These are phyloP conservation scores for Hippocampus kuda DNA, from an alignment of 2,797 vertebrate genomes.

Conservation along the genomic window DNA sequence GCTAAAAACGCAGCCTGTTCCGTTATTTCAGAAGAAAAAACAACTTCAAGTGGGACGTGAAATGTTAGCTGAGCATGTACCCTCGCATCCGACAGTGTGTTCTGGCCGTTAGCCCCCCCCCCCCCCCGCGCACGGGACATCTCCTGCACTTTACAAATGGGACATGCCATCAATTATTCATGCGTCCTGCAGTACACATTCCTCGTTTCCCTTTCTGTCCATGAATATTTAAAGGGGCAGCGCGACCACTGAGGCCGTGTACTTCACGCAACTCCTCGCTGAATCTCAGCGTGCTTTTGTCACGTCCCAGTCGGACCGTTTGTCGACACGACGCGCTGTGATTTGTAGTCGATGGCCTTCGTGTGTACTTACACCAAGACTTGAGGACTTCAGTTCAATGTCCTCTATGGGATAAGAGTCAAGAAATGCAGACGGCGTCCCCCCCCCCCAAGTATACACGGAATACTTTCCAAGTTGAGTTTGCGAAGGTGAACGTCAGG, in stretches of 20 bases:
- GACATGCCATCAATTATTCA: conserved; percentile 66
- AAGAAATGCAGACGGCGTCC: background rate
- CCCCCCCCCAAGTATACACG: conserved; percentile 1
- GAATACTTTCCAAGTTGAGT: conserved; percentile 1
- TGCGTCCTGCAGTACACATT: conserved; percentile 54
- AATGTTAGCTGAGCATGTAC: background rate
- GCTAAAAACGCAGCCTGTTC: no score
- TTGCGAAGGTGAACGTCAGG: conserved; percentile 19
- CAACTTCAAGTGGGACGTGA: background rate
- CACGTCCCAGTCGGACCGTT: conserved; percentile 54
- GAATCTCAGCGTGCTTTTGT: conserved; percentile 24
- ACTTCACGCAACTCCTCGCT: conserved; percentile 1
- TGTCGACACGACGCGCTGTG: conserved; percentile 28
- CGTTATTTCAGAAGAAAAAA: background rate
- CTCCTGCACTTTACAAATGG: conserved; percentile 55
- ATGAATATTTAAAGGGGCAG: conserved; percentile 62
- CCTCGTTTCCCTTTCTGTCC: conserved; percentile 54
- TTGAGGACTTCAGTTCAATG: background rate
- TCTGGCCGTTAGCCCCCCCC: conserved; percentile 32
- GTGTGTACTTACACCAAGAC: background rate
- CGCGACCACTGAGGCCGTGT: conserved; percentile 3
- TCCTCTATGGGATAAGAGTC: background rate
- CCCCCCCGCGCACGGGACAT: conserved; percentile 39
- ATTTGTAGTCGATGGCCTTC: background rate
- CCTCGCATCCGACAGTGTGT: conserved; percentile 26